These are phyloP conservation scores for Oryzias sinensis DNA, from an alignment of 2,797 vertebrate species.

Conservation along the genomic window DNA sequence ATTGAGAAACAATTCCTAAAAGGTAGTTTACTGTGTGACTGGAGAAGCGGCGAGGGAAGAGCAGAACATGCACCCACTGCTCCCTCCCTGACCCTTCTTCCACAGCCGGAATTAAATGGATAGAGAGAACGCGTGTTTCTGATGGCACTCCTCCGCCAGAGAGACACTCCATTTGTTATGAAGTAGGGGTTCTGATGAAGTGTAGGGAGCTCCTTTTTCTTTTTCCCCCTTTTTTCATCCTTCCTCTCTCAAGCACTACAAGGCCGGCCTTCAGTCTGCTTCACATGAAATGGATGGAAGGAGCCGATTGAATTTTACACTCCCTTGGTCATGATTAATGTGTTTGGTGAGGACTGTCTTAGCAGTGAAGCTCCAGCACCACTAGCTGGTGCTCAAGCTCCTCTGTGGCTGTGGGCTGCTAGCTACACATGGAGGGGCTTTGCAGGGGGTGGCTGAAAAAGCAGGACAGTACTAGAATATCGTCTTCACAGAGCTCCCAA, in stretches of 20 bases:
- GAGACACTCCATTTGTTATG: conserved; percentile 98
- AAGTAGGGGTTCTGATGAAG: conserved; percentile 91
- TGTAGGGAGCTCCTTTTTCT: conserved; percentile 83
- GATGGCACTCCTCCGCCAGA: conserved; percentile 92
- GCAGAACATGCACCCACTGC: conserved; percentile 85
- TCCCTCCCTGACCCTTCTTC: conserved; percentile 91
- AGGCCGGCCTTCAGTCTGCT: conserved; percentile 95
- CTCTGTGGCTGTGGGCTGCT: conserved; percentile 40
- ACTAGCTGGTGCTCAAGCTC: conserved; percentile 77
- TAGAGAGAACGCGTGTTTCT: conserved; percentile 86
- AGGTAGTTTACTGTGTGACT: conserved; percentile 94
- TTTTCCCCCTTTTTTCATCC: conserved; percentile 62
- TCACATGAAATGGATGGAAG: conserved; percentile 95
- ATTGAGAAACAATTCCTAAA: conserved; percentile 99
- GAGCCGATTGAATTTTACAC: conserved; percentile 98
- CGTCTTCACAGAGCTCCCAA: conserved; percentile 54
- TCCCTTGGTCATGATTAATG: conserved; percentile 94
- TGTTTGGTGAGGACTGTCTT: conserved; percentile 57
- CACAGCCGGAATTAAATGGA: conserved; percentile 89
- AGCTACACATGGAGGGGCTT: conserved; percentile 23
- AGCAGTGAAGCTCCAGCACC: conserved; percentile 51
- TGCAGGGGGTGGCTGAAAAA: conserved; percentile 18
- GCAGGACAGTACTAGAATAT: conserved; percentile 39
- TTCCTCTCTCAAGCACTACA: conserved; percentile 87
- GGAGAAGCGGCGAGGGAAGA: conserved; percentile 85